A percentile compares a stretch with the other conserved stretches of the same genome.
These are phyloP conservation scores for Falco peregrinus DNA, from an alignment of 2,797 vertebrate genomes.

Conservation along the genomic window DNA sequence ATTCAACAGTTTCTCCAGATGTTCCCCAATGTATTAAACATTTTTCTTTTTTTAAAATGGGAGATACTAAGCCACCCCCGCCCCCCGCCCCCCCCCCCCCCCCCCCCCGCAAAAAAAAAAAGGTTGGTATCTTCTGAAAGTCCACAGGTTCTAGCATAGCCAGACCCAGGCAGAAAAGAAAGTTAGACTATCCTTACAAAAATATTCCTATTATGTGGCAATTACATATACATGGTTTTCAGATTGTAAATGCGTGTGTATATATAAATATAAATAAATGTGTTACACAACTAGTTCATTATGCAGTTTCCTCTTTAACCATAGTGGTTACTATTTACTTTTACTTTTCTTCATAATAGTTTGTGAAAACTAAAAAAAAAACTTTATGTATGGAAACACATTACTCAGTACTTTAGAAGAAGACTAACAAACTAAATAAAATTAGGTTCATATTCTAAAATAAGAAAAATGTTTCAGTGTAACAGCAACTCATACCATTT, in stretches of 20 bases:
- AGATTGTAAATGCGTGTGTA: neutral
- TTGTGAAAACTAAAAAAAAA: neutral
- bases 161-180: neutral
- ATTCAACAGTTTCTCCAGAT: neutral
- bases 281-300: neutral
- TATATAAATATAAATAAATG: neutral
- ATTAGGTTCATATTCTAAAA: neutral
- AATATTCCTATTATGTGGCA: neutral
- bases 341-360: neutral
- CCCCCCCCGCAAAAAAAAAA: neutral
- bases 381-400: neutral
- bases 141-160: neutral
- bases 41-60: neutral
- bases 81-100: no score
- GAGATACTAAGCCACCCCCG: neutral
- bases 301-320: neutral
- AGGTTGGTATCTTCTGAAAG: neutral
- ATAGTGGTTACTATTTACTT: neutral
- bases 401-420: neutral
- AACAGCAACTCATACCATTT: neutral
- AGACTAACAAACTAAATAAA: neutral
- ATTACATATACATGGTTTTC: neutral
- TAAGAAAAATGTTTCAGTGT: neutral
- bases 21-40: neutral
- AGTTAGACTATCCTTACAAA: neutral